A percentile compares a stretch with the other conserved stretches of the same genome.
Conservation (phyloP, 2,888 invertebrate species). For the Gortyna flavago region DNA sequence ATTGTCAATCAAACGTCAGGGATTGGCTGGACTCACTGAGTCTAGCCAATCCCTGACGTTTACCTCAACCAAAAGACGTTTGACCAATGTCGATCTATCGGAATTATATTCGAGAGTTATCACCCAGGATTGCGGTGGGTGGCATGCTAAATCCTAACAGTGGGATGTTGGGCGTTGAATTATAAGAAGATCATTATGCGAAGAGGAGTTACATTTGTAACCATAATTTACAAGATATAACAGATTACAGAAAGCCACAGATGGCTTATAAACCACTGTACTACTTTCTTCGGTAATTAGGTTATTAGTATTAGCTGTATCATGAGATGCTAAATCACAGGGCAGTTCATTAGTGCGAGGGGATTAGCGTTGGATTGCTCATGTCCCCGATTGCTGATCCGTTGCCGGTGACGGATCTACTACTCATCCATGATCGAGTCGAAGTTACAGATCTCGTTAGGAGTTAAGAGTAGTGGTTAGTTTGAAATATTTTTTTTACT, state of each 20-base stretch:
- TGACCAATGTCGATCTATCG: too few species aligned
- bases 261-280: conserved; percentile 21
- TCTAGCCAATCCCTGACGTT: too few species aligned
- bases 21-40: too few species aligned
- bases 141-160: too few species aligned
- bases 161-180: too few species aligned
- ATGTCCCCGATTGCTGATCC: conserved; percentile 34
- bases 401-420: conserved; percentile 7
- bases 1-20: too few species aligned
- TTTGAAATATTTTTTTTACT: not conserved
- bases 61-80: too few species aligned
- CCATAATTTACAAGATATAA: not conserved
- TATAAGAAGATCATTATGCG: not conserved
- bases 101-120: too few species aligned
- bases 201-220: conserved; percentile 13
- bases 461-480: not conserved
- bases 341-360: conserved; percentile 48
- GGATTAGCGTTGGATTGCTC: conserved; percentile 47
- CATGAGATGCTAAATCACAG: conserved; percentile 47
- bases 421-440: conserved; percentile 22
- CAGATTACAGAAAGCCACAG: conserved; percentile 38
- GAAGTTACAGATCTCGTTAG: conserved; percentile 10
- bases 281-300: conserved; percentile 59
- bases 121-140: not conserved
- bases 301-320: conserved; percentile 47